These are phyloP conservation scores for Spheniscus humboldti DNA, from an alignment of 2,797 vertebrate species.

Conservation along the genomic window DNA sequence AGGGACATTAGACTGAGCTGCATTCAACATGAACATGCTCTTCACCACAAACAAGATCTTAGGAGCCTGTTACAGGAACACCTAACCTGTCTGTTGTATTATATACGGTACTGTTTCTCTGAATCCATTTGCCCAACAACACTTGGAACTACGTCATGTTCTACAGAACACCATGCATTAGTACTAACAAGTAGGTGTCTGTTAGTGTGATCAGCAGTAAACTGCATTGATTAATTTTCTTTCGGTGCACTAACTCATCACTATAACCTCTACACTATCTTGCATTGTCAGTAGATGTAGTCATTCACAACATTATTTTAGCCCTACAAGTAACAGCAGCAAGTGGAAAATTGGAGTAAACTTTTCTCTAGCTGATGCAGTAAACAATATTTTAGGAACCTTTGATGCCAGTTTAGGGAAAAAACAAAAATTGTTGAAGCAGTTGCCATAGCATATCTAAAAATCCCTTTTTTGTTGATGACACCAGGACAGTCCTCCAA, in stretches of 20 bases:
- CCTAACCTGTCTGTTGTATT: background rate
- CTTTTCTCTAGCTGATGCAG: background rate
- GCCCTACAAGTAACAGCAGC: background rate
- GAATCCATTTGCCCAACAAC: background rate
- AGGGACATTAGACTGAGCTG: background rate
- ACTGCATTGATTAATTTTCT: background rate
- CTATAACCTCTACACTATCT: accelerated
- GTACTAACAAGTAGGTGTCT: background rate
- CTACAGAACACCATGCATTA: background rate
- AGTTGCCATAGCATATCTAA: background rate
- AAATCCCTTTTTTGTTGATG: background rate
- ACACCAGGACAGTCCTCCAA: background rate
- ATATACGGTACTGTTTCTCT: background rate
- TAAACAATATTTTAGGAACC: background rate
- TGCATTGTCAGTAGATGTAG: background rate
- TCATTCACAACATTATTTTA: background rate
- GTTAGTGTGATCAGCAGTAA: background rate
- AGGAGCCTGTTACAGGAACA: background rate
- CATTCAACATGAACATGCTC: background rate
- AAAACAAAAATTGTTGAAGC: background rate
- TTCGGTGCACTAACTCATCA: background rate
- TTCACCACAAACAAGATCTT: background rate
- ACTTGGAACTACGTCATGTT: accelerated
- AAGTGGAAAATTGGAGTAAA: background rate
- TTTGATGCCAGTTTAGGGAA: background rate